Conservation (phyloP, 2,888 invertebrate genomes). For the Clitarchus hookeri region DNA sequence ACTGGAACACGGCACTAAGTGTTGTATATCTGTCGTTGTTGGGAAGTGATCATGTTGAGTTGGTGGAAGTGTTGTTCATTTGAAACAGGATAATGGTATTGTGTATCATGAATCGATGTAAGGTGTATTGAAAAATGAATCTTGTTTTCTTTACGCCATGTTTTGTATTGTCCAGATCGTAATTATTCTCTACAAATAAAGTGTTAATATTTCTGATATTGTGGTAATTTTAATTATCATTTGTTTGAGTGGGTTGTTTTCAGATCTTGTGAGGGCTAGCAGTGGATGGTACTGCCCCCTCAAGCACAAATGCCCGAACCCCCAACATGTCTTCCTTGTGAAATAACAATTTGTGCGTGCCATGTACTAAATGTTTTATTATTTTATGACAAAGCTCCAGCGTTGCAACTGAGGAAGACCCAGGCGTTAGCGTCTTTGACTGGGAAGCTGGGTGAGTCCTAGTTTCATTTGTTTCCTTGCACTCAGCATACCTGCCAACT, state of each 20-base stretch:
- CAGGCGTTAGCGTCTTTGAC: constrained; percentile 89
- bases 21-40: neutral
- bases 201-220: neutral
- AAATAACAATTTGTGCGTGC: neutral
- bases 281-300: neutral
- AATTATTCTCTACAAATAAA: neutral
- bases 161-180: neutral
- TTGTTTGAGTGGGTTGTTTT: neutral
- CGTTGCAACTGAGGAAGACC: constrained; percentile 78
- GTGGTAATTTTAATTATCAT: neutral
- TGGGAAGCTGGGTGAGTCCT: constrained; percentile 83
- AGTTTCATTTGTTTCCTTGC: constrained; percentile 23
- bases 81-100: neutral
- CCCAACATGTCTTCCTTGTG: neutral
- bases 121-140: neutral
- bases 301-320: neutral
- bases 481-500: neutral
- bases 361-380: constrained; percentile 55
- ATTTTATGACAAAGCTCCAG: constrained; percentile 70
- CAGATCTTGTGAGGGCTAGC: neutral
- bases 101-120: neutral
- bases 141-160: neutral
- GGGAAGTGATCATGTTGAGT: neutral
- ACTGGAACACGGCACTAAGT: neutral
- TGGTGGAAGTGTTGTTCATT: neutral